Conservation (phyloP, 2,113 vertebrate species). For the Tapirus terrestris region DNA sequence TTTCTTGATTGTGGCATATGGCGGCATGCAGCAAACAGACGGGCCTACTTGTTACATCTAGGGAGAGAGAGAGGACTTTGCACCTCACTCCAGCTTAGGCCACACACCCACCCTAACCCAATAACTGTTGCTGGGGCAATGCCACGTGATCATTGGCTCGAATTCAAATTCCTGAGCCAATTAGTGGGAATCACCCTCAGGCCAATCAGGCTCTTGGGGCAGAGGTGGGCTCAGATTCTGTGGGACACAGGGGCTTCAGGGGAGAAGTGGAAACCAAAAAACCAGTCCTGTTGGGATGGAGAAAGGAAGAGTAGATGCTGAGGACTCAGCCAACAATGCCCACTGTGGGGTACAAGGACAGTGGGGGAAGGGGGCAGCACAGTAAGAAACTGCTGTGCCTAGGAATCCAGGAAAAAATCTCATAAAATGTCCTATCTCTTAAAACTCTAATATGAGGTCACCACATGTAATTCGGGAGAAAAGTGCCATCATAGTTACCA, state of each 20-base stretch:
- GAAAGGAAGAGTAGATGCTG: background rate
- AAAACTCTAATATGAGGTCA: background rate
- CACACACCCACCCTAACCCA: background rate
- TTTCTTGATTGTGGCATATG: background rate
- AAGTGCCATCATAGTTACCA: background rate
- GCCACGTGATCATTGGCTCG: background rate
- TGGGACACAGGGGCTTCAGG: background rate
- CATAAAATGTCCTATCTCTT: background rate
- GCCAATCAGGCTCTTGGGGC: background rate
- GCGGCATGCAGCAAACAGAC: background rate
- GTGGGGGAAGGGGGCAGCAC: background rate
- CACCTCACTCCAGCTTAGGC: background rate
- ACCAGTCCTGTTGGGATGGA: background rate
- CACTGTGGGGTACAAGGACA: background rate
- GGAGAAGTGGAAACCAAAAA: background rate
- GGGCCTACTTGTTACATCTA: background rate
- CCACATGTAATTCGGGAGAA: background rate
- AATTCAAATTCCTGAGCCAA: background rate
- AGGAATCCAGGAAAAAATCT: background rate
- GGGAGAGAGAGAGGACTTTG: background rate
- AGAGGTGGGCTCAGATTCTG: background rate
- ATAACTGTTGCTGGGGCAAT: background rate
- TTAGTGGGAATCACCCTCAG: background rate
- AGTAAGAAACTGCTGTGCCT: background rate
- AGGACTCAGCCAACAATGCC: background rate